Conservation (phyloP, 2,797 vertebrate genomes). For the Oreortyx pictus region DNA sequence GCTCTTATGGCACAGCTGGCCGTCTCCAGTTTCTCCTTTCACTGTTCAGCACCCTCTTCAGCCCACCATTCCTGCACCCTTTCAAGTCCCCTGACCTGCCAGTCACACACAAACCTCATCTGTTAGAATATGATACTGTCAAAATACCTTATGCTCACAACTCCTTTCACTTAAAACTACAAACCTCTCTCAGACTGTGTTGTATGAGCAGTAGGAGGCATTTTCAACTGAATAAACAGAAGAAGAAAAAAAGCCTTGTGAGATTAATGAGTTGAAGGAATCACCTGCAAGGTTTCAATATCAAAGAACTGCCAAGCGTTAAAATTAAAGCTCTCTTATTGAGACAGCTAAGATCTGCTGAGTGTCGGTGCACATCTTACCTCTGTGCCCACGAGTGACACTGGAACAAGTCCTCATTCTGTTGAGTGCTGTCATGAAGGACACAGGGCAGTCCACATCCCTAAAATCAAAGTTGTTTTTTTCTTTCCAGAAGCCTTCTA, state of each 20-base stretch:
- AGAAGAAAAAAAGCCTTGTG: neutral
- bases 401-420: neutral
- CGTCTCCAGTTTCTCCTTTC: neutral
- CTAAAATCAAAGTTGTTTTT: neutral
- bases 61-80: neutral
- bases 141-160: neutral
- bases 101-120: neutral
- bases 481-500: neutral
- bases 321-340: neutral
- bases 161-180: neutral
- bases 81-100: neutral
- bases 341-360: neutral
- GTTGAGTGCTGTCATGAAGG: neutral
- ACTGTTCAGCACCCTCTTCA: neutral
- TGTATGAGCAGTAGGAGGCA: neutral
- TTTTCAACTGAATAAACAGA: neutral
- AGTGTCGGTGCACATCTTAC: neutral
- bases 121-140: rapidly evolving
- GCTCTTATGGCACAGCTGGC: neutral
- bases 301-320: neutral
- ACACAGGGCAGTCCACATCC: neutral
- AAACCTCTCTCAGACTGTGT: neutral
- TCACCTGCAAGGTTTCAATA: neutral
- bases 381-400: neutral
- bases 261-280: neutral